Evolutionary conservation across 2,797 vertebrate species (phyloP), one percentile per base, ranked within the genome.

Genomic region (Sciaenops ocellatus): DNA sequence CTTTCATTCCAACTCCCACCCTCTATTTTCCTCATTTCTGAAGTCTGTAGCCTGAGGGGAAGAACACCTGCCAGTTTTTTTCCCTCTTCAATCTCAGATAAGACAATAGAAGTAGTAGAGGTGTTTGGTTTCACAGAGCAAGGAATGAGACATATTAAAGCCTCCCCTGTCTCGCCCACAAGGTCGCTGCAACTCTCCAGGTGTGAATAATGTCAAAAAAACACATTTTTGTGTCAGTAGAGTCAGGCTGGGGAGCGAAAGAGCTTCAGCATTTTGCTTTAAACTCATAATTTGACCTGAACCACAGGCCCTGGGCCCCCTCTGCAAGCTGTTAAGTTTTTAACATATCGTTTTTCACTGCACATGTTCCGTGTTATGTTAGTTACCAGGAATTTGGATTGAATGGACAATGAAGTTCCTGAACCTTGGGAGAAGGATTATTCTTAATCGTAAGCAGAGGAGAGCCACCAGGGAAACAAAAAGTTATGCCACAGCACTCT

Each of bases 291-390:
- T 91, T 93, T 93, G 90, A 93, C 89, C 89, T 88, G 87, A 90
- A 82, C 85, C 80, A 46, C 78, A 79, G 79, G 82, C 82, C 78
- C 78, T 78, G 83, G 86, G 90, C 87, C 90, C 87, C 87, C 89
- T 90, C 90, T 91, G 88, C 87, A 94, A 93, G 90, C 90, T 94
- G 94, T 94, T 93, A 93, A 82, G 80, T 89, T 94, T 93, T 94
- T 88, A 93, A 88, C 86, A 79, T 92, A 94, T 93, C 87, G 6
- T 90, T 91, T 92, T 92, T 93, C 91, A 87, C 85, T 78, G 90
- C 93, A 95, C 90, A 93, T 95, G 93, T 93, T 94, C 91, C 61
- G 64, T 88, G 91, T 95, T 95, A 93, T 90, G 88, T 82, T 91
- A 89, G 90, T 93, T 90, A 92, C 90, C 84, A 88, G 88, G 90